A percentile compares a stretch with the other conserved stretches of the same genome.
Evolutionary conservation across 53 echinoderm and acorn worm genomes (phyloP).

Genomic region (Zoroaster sp.): DNA sequence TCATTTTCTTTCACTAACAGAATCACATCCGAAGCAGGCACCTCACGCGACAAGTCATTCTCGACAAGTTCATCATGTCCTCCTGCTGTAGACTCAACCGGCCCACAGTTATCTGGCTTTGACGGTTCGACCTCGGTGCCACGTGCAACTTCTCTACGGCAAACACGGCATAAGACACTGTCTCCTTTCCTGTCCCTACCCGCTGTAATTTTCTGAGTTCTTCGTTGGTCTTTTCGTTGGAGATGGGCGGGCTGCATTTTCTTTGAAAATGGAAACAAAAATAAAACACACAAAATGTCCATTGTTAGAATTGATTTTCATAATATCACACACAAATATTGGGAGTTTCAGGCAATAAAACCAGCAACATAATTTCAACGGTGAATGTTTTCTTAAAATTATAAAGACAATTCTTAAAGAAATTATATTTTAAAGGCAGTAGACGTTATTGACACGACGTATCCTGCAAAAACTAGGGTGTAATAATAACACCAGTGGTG

Average conservation of each 20-base stretch:
- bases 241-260: not conserved
- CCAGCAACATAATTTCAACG: no score
- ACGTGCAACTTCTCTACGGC: not conserved
- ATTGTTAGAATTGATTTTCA: no score
- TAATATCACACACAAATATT: no score
- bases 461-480: no score
- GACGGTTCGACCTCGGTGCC: not conserved
- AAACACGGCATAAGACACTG: not conserved
- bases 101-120: not conserved
- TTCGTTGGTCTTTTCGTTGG: not conserved
- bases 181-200: not conserved
- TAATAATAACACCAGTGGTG: no score
- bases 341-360: no score
- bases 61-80: not conserved
- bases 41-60: not conserved
- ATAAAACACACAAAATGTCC: no score
- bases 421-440: no score
- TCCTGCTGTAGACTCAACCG: not conserved
- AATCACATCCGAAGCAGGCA: not conserved
- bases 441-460: no score
- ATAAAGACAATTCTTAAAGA: no score
- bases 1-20: conserved; percentile 61
- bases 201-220: not conserved
- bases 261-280: not conserved
- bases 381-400: no score